Evolutionary conservation across 1,140 invertebrate species (phyloP).

Genomic region (Drosophila eugracilis): DNA sequence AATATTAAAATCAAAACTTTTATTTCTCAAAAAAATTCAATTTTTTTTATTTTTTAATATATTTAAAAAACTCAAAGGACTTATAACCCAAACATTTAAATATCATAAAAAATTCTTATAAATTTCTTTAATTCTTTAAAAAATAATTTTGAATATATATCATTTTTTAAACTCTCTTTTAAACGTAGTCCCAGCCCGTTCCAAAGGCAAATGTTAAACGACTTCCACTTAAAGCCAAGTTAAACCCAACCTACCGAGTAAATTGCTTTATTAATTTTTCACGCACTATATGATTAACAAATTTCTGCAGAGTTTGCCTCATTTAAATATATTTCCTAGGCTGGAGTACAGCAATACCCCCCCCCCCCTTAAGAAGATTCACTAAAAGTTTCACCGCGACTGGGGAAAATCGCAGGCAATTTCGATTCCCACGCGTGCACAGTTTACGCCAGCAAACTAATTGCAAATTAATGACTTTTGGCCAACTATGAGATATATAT

Average conservation of each 20-base stretch:
- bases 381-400: constrained; percentile 36
- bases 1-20: background rate
- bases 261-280: constrained; percentile 34
- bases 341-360: constrained; percentile 8
- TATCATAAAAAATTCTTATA: too few relatives aligned
- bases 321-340: constrained; percentile 22
- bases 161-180: too few relatives aligned
- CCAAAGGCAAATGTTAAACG: background rate
- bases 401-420: constrained; percentile 63
- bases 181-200: too few relatives aligned
- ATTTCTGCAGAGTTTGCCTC: constrained; percentile 18
- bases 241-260: constrained; percentile 2
- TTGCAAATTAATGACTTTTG: constrained; percentile 81
- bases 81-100: too few relatives aligned
- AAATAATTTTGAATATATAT: too few relatives aligned
- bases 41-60: too few relatives aligned
- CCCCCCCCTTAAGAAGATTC: too few relatives aligned
- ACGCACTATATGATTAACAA: constrained; percentile 35
- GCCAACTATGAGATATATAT: constrained; percentile 29
- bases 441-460: constrained; percentile 69
- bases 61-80: too few relatives aligned
- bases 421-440: constrained; percentile 78
- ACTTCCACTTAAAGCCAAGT: background rate
- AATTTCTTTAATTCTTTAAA: too few relatives aligned
- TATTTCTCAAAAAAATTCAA: background rate